These are phyloP conservation scores for Lycaon pictus DNA, from an alignment of 2,113 vertebrate species.

Conservation along the genomic window DNA sequence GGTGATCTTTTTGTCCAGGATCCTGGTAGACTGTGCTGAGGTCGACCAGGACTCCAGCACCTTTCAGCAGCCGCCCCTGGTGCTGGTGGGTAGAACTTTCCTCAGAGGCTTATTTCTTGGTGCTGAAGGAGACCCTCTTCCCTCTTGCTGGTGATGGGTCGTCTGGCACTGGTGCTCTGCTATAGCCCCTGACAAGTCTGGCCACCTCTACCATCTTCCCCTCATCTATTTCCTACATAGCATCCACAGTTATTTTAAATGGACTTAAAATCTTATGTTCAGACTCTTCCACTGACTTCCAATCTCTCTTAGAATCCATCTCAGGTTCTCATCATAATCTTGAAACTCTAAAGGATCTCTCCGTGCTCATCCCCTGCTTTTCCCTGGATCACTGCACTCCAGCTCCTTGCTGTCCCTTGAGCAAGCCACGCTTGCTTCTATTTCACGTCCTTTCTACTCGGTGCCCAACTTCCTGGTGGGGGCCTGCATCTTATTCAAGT, in stretches of 20 bases:
- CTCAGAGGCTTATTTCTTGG: background rate
- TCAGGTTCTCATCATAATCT: background rate
- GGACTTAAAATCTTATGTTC: background rate
- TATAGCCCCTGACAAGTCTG: background rate
- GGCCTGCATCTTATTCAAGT: background rate
- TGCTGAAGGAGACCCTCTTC: background rate
- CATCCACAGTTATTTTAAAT: background rate
- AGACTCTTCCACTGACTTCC: background rate
- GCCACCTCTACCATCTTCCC: background rate
- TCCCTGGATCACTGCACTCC: background rate
- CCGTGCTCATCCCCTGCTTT: background rate
- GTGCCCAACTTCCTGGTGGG: background rate
- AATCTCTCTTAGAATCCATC: background rate
- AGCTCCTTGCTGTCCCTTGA: background rate
- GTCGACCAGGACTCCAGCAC: background rate
- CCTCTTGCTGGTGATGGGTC: background rate
- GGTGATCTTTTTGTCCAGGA: background rate
- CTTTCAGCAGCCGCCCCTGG: background rate
- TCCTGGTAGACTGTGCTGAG: background rate
- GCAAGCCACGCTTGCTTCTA: background rate
- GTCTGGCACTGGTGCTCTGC: background rate
- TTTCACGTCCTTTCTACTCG: background rate
- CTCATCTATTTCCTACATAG: background rate
- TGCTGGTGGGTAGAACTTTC: background rate
- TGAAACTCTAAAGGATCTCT: background rate